Evolutionary conservation across 2,113 vertebrate species (phyloP).

Genomic region (Salminus brasiliensis): DNA sequence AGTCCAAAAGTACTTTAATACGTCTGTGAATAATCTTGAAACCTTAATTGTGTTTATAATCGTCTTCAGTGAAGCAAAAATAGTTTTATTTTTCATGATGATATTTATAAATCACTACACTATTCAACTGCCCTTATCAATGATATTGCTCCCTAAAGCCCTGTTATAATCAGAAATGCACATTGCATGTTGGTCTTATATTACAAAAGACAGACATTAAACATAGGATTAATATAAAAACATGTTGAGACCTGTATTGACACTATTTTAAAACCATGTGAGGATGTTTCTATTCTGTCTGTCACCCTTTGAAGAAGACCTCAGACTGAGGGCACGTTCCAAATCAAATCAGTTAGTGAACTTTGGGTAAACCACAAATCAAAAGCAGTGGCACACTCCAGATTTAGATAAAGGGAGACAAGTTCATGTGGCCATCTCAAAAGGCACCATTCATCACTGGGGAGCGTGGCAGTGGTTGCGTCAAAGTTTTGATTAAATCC

Average conservation of each 20-base stretch:
- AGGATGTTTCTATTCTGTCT: constrained; percentile 16
- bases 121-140: no score
- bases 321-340: constrained; percentile 38
- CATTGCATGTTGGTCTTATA: no score
- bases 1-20: no score
- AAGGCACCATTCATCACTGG: constrained; percentile 54
- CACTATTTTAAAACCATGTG: not conserved
- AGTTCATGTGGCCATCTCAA: constrained; percentile 23
- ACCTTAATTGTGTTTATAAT: no score
- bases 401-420: constrained; percentile 17
- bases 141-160: no score
- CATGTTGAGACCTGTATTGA: no score
- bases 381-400: constrained; percentile 4
- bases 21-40: no score
- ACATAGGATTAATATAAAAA: no score
- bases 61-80: no score
- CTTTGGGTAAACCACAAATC: constrained; percentile 40
- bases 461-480: constrained; percentile 43
- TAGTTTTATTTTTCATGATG: no score
- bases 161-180: not conserved
- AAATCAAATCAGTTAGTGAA: constrained; percentile 43
- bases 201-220: no score
- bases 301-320: constrained; percentile 23
- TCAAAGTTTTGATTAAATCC: constrained; percentile 61
- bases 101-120: no score